Percentiles rank a stretch among this genome's conserved stretches.
Evolutionary conservation across 2,888 invertebrate genomes (phyloP).

Genomic region (Syritta pipiens): DNA sequence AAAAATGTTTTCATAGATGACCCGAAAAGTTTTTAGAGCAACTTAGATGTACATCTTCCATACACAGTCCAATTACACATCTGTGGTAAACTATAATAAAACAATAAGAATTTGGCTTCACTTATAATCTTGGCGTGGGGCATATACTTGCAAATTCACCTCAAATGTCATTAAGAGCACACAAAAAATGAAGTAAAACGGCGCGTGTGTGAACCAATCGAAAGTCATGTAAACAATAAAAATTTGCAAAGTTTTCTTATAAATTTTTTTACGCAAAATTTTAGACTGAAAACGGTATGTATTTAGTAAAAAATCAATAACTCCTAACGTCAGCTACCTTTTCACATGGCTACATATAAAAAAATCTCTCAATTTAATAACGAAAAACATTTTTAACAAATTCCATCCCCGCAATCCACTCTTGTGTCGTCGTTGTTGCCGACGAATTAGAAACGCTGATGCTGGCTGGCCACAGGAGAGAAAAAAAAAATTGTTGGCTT

Average conservation of each 20-base stretch:
- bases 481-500: slow-evolving; percentile 59
- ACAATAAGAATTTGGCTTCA: slow-evolving; percentile 15
- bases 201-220: slow-evolving; percentile 64
- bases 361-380: neutral
- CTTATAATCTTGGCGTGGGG: slow-evolving; percentile 5
- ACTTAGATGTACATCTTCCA: no score
- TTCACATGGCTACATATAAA: slow-evolving; percentile 2
- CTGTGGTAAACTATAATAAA: no score
- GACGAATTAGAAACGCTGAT: slow-evolving; percentile 41
- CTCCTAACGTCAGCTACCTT: slow-evolving; percentile 35
- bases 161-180: slow-evolving; percentile 52
- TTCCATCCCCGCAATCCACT: slow-evolving; percentile 26
- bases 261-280: slow-evolving; percentile 60
- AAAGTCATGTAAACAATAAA: slow-evolving; percentile 68
- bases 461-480: slow-evolving; percentile 19
- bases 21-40: no score
- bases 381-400: slow-evolving; percentile 40
- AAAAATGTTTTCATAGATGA: no score
- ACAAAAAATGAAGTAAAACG: slow-evolving; percentile 45
- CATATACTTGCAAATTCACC: slow-evolving; percentile 12
- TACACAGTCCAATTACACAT: no score
- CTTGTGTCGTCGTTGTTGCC: slow-evolving; percentile 13
- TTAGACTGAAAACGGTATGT: slow-evolving; percentile 66
- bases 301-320: slow-evolving; percentile 62
- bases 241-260: slow-evolving; percentile 66